These are phyloP conservation scores for Apamea epomidion DNA, from an alignment of 2,888 invertebrate genomes.

Conservation along the genomic window DNA sequence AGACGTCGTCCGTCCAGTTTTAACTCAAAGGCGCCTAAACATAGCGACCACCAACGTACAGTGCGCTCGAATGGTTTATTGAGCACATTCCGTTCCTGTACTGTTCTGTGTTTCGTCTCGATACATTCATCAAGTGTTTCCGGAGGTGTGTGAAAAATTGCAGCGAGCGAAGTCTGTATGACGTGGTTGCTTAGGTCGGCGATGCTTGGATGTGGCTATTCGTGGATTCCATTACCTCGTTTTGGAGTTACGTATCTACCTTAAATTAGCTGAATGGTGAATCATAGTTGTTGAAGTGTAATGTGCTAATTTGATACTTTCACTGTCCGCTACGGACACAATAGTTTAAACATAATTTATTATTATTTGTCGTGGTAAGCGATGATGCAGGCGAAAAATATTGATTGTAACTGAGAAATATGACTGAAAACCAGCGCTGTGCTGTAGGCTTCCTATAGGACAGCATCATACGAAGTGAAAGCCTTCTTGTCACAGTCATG, in stretches of 20 bases:
- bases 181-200: constrained; percentile 19
- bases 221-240: constrained; percentile 28
- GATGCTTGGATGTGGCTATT: constrained; percentile 29
- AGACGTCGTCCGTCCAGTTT: constrained; percentile 43
- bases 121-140: constrained; percentile 62
- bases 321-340: not conserved
- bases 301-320: too few species aligned
- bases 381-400: too few species aligned
- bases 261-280: not conserved
- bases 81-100: constrained; percentile 54
- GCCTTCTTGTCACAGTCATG: too few species aligned
- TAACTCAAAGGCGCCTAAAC: constrained; percentile 63
- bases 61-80: constrained; percentile 55
- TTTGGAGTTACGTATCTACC: not conserved
- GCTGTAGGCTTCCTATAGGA: too few species aligned
- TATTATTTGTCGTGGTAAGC: not conserved
- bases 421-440: too few species aligned
- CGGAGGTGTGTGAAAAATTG: constrained; percentile 56
- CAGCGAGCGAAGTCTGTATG: constrained; percentile 22
- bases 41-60: constrained; percentile 52
- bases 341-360: not conserved
- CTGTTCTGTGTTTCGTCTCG: constrained; percentile 57
- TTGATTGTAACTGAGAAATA: too few species aligned
- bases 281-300: too few species aligned
- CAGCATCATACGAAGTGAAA: too few species aligned